phyloP scores from a whole-genome alignment of 2,113 vertebrate genomes.

The Coreoperca whiteheadi region DNA sequence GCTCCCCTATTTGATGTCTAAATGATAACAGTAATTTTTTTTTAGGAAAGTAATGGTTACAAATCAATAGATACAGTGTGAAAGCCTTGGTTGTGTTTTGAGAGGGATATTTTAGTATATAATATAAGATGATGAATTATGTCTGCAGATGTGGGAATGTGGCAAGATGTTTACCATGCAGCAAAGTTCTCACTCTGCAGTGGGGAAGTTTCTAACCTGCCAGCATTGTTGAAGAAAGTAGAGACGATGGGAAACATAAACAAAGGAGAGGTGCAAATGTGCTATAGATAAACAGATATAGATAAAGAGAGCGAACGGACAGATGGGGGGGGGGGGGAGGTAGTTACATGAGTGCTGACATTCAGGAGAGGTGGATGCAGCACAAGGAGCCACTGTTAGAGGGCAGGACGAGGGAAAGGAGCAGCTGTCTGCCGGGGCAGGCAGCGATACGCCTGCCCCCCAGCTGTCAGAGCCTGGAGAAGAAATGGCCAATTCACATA shows the following conservation, averaged over 20 bases:
- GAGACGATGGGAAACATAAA: slow-evolving; percentile 63
- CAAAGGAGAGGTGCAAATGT: slow-evolving; percentile 68
- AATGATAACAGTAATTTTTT: not conserved
- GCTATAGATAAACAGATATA: slow-evolving; percentile 59
- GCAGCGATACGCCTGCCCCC: slow-evolving; percentile 37
- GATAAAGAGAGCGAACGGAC: not conserved
- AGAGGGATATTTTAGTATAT: not conserved
- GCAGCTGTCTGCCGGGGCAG: slow-evolving; percentile 70
- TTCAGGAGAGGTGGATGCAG: slow-evolving; percentile 52
- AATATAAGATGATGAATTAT: slow-evolving; percentile 5
- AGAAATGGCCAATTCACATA: slow-evolving; percentile 75
- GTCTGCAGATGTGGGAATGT: slow-evolving; percentile 15
- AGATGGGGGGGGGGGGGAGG: slow-evolving; percentile 17
- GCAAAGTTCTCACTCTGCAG: slow-evolving; percentile 37
- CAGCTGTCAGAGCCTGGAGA: slow-evolving; percentile 76
- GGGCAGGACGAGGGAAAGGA: slow-evolving; percentile 55
- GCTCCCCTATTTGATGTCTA: not conserved
- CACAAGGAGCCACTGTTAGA: slow-evolving; percentile 75
- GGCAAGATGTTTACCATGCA: slow-evolving; percentile 35
- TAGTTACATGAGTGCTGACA: slow-evolving; percentile 59
- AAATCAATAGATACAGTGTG: not conserved
- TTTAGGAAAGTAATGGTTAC: not conserved
- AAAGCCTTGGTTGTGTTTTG: not conserved
- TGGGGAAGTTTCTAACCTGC: slow-evolving; percentile 36
- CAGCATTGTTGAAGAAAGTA: slow-evolving; percentile 39